Evolutionary conservation across 2,888 invertebrate genomes (phyloP), one percentile per base, ranked within the genome.

Genomic region (Anorthoa munda): DNA sequence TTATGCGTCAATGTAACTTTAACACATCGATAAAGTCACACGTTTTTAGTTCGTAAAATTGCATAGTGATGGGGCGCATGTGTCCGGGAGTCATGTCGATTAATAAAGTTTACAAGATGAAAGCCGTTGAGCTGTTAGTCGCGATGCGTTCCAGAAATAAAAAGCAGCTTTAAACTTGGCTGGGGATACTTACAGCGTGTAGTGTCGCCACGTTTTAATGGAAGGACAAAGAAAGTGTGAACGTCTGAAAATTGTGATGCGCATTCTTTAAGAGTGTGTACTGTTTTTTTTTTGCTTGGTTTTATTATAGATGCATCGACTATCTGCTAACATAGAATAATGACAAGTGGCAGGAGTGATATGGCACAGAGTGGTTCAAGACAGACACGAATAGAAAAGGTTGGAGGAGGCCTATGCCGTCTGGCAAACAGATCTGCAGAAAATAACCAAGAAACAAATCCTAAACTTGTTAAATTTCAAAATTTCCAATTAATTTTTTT

Each of bases 101-200:
- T 96, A 95, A 95, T 95, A 95, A 95, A 94, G 92, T 95, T 95
- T 95, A 95, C 95, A 95, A 95, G 95, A 95, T 95, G 95, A 95
- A 95, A 95, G 95, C 94, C 93, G 94, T 91, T 92, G 93, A 93
- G 93, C 93, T 93, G 94, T 92, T 84, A 93, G 92, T 92, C 91
- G 93, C 91, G 94, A 92, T 94, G 94, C 91, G 93, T 93, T 95
- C 94, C 94, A 95, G 92, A 95, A 95, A 95, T 95, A 95, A 95
- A 90, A 95, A 94, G 92, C 90, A 91, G 92, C 93, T 93, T 92
- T 91, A 93, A 92, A 90, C 95, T 95, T 95, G 93, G 94, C 91
- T 93, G 94, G 94, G 94, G 93, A 94, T 94, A 92, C 91, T 91
- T 91, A 90, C 88, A 84, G 74, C 74, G 79, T 84, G 89, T 93